phyloP scores from a whole-genome alignment of 2,888 invertebrate species.

The Philopedon plagiatum region DNA sequence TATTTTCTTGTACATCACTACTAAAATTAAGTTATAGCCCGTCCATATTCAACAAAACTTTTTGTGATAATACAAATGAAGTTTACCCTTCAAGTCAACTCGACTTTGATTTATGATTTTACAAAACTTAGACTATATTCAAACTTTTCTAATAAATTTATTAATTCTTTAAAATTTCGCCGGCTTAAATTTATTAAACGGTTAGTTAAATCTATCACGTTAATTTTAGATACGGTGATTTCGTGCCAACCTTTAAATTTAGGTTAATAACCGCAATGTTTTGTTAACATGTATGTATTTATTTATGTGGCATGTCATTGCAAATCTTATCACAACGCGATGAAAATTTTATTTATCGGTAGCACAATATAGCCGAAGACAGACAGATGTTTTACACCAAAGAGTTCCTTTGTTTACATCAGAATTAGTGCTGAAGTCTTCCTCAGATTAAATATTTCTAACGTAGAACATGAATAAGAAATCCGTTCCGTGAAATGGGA shows the following conservation, averaged over 20 bases:
- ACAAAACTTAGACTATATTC: background rate
- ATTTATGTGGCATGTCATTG: background rate
- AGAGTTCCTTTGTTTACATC: too few relatives aligned
- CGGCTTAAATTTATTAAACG: background rate
- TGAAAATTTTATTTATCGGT: background rate
- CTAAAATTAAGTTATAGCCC: background rate
- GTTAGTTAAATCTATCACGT: constrained; percentile 5
- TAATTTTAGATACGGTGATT: constrained; percentile 49
- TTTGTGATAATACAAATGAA: background rate
- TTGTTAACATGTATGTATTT: constrained; percentile 19
- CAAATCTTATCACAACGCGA: background rate
- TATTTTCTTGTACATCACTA: too few relatives aligned
- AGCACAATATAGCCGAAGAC: background rate
- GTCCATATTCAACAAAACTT: background rate
- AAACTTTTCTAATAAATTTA: constrained; percentile 8
- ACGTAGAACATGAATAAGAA: too few relatives aligned
- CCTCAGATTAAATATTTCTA: too few relatives aligned
- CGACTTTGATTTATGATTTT: constrained; percentile 5
- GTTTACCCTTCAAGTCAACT: background rate
- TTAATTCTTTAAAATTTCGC: constrained; percentile 7
- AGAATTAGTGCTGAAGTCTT: too few relatives aligned
- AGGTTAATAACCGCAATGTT: constrained; percentile 46
- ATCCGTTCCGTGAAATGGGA: too few relatives aligned
- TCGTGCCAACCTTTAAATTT: constrained; percentile 54
- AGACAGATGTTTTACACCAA: too few relatives aligned